A percentile compares a stretch with the other conserved stretches of the same genome.
Evolutionary conservation across 2,113 vertebrate species (phyloP).

Genomic region (Columba janthina): DNA sequence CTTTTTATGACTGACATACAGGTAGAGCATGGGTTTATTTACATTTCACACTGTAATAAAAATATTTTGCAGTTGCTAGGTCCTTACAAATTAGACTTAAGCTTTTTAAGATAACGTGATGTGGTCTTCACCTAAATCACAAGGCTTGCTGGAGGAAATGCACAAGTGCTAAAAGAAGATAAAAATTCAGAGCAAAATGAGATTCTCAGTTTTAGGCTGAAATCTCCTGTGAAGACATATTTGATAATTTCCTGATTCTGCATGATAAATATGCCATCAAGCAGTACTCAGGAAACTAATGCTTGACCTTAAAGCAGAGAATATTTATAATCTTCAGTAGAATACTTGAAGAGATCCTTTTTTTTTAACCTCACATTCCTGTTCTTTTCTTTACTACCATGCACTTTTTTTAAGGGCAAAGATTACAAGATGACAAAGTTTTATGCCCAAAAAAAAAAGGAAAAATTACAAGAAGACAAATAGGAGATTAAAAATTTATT

Average conservation of each 20-base stretch:
- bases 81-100: background rate
- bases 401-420: fast-evolving
- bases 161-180: background rate
- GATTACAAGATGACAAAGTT: background rate
- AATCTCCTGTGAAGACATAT: background rate
- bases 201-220: background rate
- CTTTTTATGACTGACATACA: background rate
- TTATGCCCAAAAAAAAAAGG: too few species aligned
- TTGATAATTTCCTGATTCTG: background rate
- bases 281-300: background rate
- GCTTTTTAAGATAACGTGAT: background rate
- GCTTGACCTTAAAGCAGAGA: background rate
- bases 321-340: background rate
- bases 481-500: background rate
- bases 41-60: background rate
- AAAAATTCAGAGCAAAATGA: background rate
- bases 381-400: background rate
- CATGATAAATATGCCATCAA: background rate
- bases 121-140: background rate
- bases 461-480: background rate
- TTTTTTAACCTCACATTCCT: background rate
- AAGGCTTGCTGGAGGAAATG: background rate
- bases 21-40: background rate
- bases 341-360: background rate
- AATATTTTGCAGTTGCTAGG: background rate